Base-by-base conservation (phyloP, 2,113 vertebrate species). In the Pitta sordida region DNA sequence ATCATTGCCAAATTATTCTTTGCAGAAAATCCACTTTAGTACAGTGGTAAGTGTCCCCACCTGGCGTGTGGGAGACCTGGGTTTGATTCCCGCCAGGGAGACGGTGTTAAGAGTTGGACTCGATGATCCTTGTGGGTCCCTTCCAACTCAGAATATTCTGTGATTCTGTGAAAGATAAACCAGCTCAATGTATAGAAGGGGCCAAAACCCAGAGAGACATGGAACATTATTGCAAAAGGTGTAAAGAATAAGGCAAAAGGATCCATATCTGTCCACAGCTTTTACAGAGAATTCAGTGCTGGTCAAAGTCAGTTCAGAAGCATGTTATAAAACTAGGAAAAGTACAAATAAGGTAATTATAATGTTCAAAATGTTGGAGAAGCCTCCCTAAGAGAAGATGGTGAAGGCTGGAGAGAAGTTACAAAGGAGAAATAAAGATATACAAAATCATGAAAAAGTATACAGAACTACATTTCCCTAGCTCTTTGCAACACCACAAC, bases 141-240 rank as follows among this genome's bases (percentile, higher is more conserved):
- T n/a, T n/a, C n/a, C n/a, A n/a, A n/a, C n/a, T n/a, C n/a, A n/a
- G n/a, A n/a, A n/a, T n/a, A n/a, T n/a, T n/a, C n/a, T n/a, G n/a
- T n/a, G n/a, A n/a, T n/a, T n/a, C n/a, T n/a, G n/a, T n/a, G n/a
- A n/a, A n/a, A n/a, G n/a, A 68, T 7, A 49, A 34, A 19, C 6
- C 24, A 55, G 9, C 32, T 11, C 34, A 78, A 34, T 1, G 1
- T 0, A 0, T 14, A 36, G 30, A 53, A 77, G 2, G 4, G 22
- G 15, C 8, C 23, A 63, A 85, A 90, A 20, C 1, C 1, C 5
- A 62, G 18, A 26, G 4, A 21, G 3, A 30, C 13, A 7, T 14
- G 11, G 22, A 23, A 5, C 13, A 32, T 24, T 59, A 22, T 26
- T 27, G 60, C 36, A 60, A 84, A 62, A 2, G 0, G 5, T 26